Conservation (phyloP, 2,797 vertebrate species). For the Dromococcyx pavoninus region DNA sequence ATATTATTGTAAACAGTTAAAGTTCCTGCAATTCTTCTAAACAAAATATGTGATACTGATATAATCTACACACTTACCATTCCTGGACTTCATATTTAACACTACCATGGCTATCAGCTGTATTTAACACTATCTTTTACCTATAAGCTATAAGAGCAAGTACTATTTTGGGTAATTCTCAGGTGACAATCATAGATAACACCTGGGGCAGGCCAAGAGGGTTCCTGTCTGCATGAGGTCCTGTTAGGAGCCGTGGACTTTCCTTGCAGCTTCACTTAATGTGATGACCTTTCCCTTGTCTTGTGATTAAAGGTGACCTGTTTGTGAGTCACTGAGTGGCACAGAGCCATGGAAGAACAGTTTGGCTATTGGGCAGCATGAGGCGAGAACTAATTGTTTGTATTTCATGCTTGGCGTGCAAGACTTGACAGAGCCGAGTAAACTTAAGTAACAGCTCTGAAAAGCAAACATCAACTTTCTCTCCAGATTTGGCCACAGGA, state of each 20-base stretch:
- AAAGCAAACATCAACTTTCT: background rate
- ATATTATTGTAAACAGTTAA: background rate
- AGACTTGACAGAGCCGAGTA: background rate
- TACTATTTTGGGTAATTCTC: background rate
- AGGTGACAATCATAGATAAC: background rate
- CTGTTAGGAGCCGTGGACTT: background rate
- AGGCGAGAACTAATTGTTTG: background rate
- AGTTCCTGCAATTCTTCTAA: background rate
- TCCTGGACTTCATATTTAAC: background rate
- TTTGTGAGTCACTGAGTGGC: background rate
- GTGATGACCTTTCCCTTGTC: background rate
- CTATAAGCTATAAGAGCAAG: background rate
- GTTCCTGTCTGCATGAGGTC: background rate
- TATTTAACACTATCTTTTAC: background rate
- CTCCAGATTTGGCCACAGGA: background rate
- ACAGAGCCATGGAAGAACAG: background rate
- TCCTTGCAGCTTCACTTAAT: background rate
- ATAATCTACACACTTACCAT: background rate
- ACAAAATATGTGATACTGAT: background rate
- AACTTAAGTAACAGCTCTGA: background rate
- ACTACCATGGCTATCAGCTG: background rate
- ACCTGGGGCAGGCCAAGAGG: background rate
- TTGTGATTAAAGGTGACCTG: background rate
- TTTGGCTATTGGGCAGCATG: background rate
- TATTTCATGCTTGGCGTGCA: background rate